A percentile compares a stretch with the other conserved stretches of the same genome.
Conservation (phyloP, 2,888 invertebrate species). For the Limenitis camilla region DNA sequence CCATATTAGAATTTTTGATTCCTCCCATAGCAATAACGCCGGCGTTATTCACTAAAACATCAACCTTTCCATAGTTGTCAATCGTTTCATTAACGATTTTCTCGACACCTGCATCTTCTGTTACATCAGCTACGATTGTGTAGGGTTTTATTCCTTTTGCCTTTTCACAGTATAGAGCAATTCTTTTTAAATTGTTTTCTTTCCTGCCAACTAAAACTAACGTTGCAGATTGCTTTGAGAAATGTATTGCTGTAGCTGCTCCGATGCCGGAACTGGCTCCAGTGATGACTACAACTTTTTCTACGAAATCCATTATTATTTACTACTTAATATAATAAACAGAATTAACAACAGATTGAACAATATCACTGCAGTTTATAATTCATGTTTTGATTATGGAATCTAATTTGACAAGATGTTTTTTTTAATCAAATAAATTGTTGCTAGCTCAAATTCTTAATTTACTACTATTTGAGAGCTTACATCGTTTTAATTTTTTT, state of each 20-base stretch:
- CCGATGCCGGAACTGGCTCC: constrained; percentile 87
- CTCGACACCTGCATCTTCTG: constrained; percentile 78
- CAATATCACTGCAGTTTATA: not conserved
- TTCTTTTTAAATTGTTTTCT: constrained; percentile 49
- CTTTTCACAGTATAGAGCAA: constrained; percentile 68
- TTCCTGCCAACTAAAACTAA: constrained; percentile 76
- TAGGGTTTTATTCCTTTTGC: constrained; percentile 73
- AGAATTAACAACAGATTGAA: not conserved
- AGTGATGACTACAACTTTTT: constrained; percentile 77
- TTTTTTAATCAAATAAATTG: too few relatives aligned
- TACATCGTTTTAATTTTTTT: too few relatives aligned
- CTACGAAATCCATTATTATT: constrained; percentile 69
- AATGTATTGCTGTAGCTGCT: constrained; percentile 78
- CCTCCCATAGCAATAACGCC: constrained; percentile 85
- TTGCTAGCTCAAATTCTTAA: too few relatives aligned
- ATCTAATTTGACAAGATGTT: too few relatives aligned
- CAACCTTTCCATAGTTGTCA: constrained; percentile 79
- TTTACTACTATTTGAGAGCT: too few relatives aligned
- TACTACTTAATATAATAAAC: not conserved
- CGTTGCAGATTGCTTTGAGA: constrained; percentile 78
- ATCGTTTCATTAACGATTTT: constrained; percentile 80
- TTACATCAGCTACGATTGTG: constrained; percentile 77
- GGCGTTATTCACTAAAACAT: constrained; percentile 90
- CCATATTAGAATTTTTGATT: constrained; percentile 86
- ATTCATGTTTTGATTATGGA: not conserved